phyloP scores from a whole-genome alignment of 2,113 vertebrate genomes.

The Scatophagus argus region DNA sequence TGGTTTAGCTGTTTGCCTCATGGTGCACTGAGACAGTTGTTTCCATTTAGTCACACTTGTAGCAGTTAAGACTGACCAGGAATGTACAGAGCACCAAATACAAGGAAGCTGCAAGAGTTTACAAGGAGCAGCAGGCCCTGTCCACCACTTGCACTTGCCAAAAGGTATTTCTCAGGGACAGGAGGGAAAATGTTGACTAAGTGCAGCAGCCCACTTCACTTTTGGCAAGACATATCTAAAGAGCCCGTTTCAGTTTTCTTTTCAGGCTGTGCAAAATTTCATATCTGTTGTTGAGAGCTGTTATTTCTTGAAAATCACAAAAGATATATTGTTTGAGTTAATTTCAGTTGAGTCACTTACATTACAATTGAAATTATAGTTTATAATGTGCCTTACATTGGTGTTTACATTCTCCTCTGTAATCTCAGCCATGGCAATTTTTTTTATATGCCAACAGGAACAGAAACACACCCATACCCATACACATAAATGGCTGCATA shows the following conservation, averaged over 20 bases:
- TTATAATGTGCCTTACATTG: too few relatives aligned
- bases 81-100: conserved; percentile 21
- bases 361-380: too few relatives aligned
- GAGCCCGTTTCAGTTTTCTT: not conserved
- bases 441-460: not conserved
- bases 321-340: not conserved
- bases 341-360: not conserved
- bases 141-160: conserved; percentile 18
- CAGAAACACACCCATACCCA: conserved; percentile 1
- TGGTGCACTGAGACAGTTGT: conserved; percentile 14
- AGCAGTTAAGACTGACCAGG: conserved; percentile 23
- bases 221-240: not conserved
- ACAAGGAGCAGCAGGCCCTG: conserved; percentile 15
- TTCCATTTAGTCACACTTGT: conserved; percentile 53
- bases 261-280: not conserved
- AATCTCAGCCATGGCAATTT: conserved; percentile 10
- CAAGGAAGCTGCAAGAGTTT: conserved; percentile 25
- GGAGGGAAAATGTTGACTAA: conserved; percentile 8
- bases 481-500: conserved; percentile 2
- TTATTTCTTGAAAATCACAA: not conserved
- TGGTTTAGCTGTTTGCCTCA: conserved; percentile 33
- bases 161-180: conserved; percentile 36
- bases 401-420: not conserved
- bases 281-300: not conserved
- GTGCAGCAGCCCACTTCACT: conserved; percentile 8